A percentile compares a stretch with the other conserved stretches of the same genome.
phyloP scores from a whole-genome alignment of 2,113 vertebrate genomes.

The Sturnira hondurensis region DNA sequence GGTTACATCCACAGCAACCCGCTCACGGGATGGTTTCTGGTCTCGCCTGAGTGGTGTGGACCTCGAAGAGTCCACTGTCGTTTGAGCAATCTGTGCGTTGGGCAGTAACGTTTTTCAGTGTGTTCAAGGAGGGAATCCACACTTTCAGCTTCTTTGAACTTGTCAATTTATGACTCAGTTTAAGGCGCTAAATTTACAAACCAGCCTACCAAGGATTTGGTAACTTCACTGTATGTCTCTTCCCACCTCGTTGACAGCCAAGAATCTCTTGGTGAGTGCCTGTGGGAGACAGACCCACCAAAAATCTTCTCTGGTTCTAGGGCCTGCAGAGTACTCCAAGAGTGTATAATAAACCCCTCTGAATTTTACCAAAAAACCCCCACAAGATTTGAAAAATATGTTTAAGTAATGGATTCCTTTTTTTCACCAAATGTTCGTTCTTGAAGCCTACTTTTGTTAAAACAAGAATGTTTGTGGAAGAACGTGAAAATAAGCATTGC shows the following conservation, averaged over 20 bases:
- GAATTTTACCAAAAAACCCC: background rate
- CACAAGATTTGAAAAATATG: background rate
- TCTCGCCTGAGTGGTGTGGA: background rate
- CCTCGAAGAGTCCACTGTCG: background rate
- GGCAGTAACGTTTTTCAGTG: background rate
- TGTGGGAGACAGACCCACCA: background rate
- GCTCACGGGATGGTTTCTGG: background rate
- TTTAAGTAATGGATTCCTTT: background rate
- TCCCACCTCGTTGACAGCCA: background rate
- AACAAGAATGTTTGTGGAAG: background rate
- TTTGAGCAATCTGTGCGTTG: background rate
- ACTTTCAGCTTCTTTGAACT: background rate
- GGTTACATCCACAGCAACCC: background rate
- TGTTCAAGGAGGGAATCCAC: background rate
- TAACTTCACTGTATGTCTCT: background rate
- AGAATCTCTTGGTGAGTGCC: too few species aligned
- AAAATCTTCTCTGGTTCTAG: background rate
- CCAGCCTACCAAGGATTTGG: background rate
- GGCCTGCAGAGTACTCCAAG: background rate
- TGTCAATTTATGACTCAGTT: background rate
- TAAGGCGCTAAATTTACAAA: background rate
- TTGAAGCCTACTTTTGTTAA: background rate
- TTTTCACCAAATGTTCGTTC: background rate
- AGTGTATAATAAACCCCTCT: background rate
- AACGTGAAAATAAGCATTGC: constrained; percentile 9